Percentiles rank a stretch among this genome's conserved stretches.
These are phyloP conservation scores for Platycnemis pennipes DNA, from an alignment of 2,888 invertebrate species.

Conservation along the genomic window DNA sequence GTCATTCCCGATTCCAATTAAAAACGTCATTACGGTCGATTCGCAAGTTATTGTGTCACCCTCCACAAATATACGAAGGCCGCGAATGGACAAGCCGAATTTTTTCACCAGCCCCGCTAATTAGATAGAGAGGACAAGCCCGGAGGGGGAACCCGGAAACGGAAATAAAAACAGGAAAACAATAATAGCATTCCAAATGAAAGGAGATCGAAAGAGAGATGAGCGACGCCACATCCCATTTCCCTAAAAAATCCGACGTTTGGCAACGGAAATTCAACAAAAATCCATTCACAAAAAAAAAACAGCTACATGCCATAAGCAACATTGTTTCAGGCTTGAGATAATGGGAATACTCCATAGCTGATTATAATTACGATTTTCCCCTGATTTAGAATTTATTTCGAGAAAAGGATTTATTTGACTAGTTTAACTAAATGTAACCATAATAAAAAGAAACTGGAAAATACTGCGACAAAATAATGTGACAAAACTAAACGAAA, in stretches of 20 bases:
- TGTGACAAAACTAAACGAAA: too few species aligned
- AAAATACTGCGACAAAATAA: too few species aligned
- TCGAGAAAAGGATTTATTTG: too few species aligned
- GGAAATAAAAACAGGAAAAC: neutral
- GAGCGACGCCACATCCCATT: neutral
- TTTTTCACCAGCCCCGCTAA: neutral
- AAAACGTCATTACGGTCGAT: neutral
- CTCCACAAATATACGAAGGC: neutral
- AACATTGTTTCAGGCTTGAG: too few species aligned
- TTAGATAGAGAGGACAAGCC: neutral
- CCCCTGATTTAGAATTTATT: too few species aligned
- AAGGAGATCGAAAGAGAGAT: neutral
- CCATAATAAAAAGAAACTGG: too few species aligned
- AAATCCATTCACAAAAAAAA: too few species aligned
- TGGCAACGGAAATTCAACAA: neutral
- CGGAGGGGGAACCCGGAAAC: neutral
- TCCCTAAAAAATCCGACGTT: neutral
- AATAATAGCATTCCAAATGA: neutral
- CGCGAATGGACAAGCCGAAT: neutral
- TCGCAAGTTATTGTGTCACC: neutral
- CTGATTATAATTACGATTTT: too few species aligned
- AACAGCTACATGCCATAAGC: too few species aligned
- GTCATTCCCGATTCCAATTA: neutral
- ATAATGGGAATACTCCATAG: too few species aligned
- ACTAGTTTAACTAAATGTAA: too few species aligned